phyloP scores from a whole-genome alignment of 2,888 invertebrate genomes.

The Cephus spinipes region DNA sequence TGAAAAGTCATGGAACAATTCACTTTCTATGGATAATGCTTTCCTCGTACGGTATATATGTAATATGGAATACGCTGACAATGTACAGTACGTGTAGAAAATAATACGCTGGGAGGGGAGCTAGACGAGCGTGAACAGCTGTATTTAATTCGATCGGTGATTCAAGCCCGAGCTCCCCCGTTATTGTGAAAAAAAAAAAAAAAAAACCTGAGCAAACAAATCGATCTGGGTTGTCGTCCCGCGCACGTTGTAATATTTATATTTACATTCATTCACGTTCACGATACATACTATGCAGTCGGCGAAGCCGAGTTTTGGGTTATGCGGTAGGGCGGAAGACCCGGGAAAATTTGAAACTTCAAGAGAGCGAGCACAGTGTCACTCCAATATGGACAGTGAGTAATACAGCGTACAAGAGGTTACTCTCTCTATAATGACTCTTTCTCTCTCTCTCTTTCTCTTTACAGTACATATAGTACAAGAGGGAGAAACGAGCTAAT shows the following conservation, averaged over 20 bases:
- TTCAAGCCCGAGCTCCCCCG: background rate
- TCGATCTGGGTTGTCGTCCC: background rate
- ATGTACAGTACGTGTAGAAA: background rate
- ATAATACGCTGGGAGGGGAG: background rate
- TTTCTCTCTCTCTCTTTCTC: background rate
- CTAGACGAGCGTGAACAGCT: background rate
- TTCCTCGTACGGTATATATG: background rate
- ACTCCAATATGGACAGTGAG: background rate
- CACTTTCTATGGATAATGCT: background rate
- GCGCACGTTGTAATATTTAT: slow-evolving; percentile 6
- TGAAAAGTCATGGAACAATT: background rate
- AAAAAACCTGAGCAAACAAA: background rate
- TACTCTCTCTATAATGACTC: too few relatives aligned
- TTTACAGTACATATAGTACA: background rate
- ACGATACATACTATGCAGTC: background rate
- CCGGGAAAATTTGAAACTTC: background rate
- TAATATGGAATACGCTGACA: background rate
- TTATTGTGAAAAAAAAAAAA: background rate
- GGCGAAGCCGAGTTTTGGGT: background rate
- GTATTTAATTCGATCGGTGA: slow-evolving; percentile 7
- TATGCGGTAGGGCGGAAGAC: background rate
- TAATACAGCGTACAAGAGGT: background rate
- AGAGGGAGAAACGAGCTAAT: background rate
- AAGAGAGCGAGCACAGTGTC: background rate
- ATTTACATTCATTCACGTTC: background rate